Evolutionary conservation across 2,888 invertebrate genomes (phyloP), one percentile per base, ranked within the genome.

Genomic region (Tridacna gigas): DNA sequence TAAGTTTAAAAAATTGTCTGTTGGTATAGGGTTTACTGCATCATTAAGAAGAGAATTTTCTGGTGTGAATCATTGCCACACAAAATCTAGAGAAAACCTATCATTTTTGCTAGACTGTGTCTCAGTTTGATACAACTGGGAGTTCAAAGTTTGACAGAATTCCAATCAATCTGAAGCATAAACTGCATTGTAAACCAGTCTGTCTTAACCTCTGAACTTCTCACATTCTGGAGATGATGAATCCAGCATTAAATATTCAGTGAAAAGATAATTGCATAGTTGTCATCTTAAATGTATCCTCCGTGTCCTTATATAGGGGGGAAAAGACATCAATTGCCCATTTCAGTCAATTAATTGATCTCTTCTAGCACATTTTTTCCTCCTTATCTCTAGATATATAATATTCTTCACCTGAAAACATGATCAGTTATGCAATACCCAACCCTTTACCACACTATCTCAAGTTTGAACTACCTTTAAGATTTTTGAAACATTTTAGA

Each of bases 101-200:
- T 56, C 20, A 20, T 20, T 56, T 56, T 56, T 20, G 56, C 20
- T 56, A 56, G 56, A 56, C 56, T 56, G 56, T 56, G 56, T 56
- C 13, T 71, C 71, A 48, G 15, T 51, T 71, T 71, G 48, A 48
- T 51, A n/a, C 71, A 15, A 20, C 25, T 25, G 71, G 71, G 71
- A 71, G 71, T 71, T 71, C 71, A 22, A 51, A 26, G 51, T 71
- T 11, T 47, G 45, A 71, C 22, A 71, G 71, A 71, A 71, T 51
- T 71, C 71, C 71, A 26, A 71, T 71, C 71, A 45, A 71, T 71
- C 37, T 63, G 22, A 25, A 63, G 63, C 63, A 63, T 22, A 63
- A 63, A 63, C 63, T 22, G n/a, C 13, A 63, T 13, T 20, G 63
- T 63, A n/a, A 25, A 63, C 63, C 63, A 63, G 63, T 63, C 63